Conservation (phyloP, 2,888 invertebrate genomes). For the Octonoba sinensis region DNA sequence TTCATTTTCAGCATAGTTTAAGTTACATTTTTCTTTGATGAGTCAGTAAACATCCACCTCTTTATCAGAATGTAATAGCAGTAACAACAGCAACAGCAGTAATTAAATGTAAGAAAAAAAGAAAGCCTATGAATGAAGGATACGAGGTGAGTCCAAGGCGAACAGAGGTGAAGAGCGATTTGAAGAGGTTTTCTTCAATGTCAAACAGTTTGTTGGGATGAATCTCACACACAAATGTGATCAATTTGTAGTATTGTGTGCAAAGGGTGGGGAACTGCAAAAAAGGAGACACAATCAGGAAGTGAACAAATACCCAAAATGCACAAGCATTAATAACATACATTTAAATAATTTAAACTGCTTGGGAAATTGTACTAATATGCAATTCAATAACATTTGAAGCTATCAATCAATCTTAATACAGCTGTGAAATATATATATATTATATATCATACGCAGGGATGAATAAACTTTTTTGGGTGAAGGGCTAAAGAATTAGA, state of each 20-base stretch:
- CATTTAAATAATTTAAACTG: too few species aligned
- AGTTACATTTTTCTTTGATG: too few species aligned
- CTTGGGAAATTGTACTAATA: background rate
- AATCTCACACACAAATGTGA: conserved; percentile 78
- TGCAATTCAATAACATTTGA: background rate
- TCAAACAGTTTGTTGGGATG: conserved; percentile 77
- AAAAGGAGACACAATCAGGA: background rate
- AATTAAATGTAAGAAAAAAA: background rate
- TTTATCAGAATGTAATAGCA: too few species aligned
- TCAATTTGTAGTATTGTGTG: conserved; percentile 77
- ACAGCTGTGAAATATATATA: too few species aligned
- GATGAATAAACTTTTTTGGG: too few species aligned
- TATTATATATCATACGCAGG: too few species aligned
- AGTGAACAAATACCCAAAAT: background rate
- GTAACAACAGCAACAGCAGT: too few species aligned
- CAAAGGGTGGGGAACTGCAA: conserved; percentile 78
- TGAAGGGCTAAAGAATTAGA: too few species aligned
- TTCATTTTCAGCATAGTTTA: too few species aligned
- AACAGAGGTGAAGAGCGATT: conserved; percentile 75
- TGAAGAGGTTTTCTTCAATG: conserved; percentile 74
- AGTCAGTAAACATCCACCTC: too few species aligned
- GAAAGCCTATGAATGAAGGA: background rate
- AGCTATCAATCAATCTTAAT: background rate
- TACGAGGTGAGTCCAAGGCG: conserved; percentile 75
- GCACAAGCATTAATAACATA: too few species aligned